A percentile compares a stretch with the other conserved stretches of the same genome.
Evolutionary conservation across 2,797 vertebrate genomes (phyloP).

Genomic region (Phrynocephalus vlangalii): DNA sequence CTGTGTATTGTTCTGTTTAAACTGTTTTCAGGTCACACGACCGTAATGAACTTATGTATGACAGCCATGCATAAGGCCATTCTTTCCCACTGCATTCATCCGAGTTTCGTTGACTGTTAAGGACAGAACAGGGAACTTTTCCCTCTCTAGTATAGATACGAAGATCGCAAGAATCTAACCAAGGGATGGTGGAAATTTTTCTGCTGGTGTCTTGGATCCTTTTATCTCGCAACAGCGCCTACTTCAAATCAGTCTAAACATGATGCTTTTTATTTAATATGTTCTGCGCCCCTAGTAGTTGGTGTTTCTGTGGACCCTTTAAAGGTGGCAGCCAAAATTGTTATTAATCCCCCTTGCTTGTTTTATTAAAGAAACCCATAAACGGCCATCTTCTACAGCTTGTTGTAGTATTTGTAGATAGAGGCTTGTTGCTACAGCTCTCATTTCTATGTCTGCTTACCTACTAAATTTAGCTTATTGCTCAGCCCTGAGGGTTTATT

Average conservation of each 20-base stretch:
- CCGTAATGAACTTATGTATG: not conserved
- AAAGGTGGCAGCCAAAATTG: not conserved
- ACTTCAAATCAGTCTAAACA: not conserved
- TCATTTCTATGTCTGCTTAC: constrained; percentile 36
- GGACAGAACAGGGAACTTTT: not conserved
- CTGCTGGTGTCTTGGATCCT: not conserved
- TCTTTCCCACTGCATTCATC: too few relatives aligned
- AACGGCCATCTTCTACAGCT: constrained; percentile 42
- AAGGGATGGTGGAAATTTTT: too few relatives aligned
- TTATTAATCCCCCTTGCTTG: rapidly evolving
- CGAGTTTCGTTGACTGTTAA: too few relatives aligned
- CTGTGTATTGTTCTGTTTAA: too few relatives aligned
- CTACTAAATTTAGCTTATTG: constrained; percentile 55
- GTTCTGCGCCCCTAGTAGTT: not conserved
- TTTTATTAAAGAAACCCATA: constrained; percentile 23
- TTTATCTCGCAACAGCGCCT: not conserved
- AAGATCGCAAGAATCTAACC: too few relatives aligned
- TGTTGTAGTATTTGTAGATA: constrained; percentile 58
- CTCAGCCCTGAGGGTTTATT: constrained; percentile 52
- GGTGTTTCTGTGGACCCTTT: not conserved
- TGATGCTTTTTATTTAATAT: not conserved
- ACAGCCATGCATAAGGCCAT: too few relatives aligned
- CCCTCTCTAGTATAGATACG: too few relatives aligned
- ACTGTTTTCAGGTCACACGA: too few relatives aligned
- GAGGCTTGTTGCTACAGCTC: constrained; percentile 64